Evolutionary conservation across 2,888 invertebrate species (phyloP).

Genomic region (Hirtodrosophila histrioides): DNA sequence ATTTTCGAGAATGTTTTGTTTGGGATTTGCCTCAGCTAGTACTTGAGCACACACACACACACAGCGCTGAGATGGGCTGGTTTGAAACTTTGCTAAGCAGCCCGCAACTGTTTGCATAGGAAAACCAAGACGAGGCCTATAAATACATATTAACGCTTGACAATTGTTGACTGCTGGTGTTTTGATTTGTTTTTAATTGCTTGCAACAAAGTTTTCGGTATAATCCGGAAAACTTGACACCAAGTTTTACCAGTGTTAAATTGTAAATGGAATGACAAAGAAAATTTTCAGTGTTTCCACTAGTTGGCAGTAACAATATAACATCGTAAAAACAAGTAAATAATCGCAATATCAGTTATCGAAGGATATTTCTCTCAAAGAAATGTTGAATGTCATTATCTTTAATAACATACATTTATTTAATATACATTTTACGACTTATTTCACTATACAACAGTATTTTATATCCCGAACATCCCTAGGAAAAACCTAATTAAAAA

Average conservation of each 20-base stretch:
- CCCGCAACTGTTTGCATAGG: slow-evolving; percentile 54
- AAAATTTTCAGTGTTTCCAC: slow-evolving; percentile 9
- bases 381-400: too few species aligned
- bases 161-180: slow-evolving; percentile 66
- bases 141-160: slow-evolving; percentile 67
- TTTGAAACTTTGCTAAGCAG: slow-evolving; percentile 66
- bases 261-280: slow-evolving; percentile 7
- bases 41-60: slow-evolving; percentile 1
- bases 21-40: slow-evolving; percentile 68
- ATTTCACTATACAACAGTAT: too few species aligned
- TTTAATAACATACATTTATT: too few species aligned
- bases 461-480: too few species aligned
- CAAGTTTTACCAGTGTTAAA: slow-evolving; percentile 53
- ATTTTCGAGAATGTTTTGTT: slow-evolving; percentile 78
- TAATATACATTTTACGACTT: too few species aligned
- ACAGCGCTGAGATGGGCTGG: slow-evolving; percentile 8
- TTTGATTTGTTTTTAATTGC: slow-evolving; percentile 77
- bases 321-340: too few species aligned
- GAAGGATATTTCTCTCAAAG: too few species aligned
- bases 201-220: slow-evolving; percentile 52
- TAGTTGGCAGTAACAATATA: not conserved
- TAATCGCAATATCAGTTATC: too few species aligned
- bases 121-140: slow-evolving; percentile 49
- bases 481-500: too few species aligned
- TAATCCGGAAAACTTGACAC: slow-evolving; percentile 59